phyloP scores from a whole-genome alignment of 2,113 vertebrate genomes.

The Panthera uncia region DNA sequence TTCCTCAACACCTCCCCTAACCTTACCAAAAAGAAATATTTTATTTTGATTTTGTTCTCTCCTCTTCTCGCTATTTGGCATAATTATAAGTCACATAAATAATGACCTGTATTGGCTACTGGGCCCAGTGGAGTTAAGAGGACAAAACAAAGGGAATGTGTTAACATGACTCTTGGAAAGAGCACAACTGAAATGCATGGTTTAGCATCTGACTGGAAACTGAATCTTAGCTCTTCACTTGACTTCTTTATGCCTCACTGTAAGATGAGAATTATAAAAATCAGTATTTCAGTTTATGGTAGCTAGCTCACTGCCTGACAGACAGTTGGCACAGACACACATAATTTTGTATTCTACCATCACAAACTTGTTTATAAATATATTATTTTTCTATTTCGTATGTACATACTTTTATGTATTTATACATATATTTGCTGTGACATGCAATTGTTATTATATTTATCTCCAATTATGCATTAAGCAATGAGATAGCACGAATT shows the following conservation, averaged over 20 bases:
- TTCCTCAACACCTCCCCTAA: background rate
- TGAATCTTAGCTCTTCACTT: background rate
- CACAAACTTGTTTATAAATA: background rate
- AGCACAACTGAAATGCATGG: background rate
- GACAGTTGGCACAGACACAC: accelerated
- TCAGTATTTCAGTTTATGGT: too few species aligned
- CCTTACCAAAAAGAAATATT: background rate
- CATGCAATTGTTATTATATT: background rate
- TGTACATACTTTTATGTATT: background rate
- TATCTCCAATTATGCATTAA: background rate
- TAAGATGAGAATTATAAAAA: background rate
- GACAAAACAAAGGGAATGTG: background rate
- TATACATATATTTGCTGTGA: background rate
- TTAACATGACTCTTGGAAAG: background rate
- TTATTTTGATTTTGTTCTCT: background rate
- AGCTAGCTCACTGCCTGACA: background rate
- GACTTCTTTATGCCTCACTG: too few species aligned
- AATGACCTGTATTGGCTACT: background rate
- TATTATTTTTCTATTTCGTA: background rate
- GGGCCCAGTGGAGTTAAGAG: background rate
- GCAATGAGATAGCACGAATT: background rate
- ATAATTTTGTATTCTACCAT: background rate
- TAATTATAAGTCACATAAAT: background rate
- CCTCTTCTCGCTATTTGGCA: background rate
- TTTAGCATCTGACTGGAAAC: background rate